A percentile compares a stretch with the other conserved stretches of the same genome.
Evolutionary conservation across 2,888 invertebrate genomes (phyloP).

Genomic region (Parnassius orleans): DNA sequence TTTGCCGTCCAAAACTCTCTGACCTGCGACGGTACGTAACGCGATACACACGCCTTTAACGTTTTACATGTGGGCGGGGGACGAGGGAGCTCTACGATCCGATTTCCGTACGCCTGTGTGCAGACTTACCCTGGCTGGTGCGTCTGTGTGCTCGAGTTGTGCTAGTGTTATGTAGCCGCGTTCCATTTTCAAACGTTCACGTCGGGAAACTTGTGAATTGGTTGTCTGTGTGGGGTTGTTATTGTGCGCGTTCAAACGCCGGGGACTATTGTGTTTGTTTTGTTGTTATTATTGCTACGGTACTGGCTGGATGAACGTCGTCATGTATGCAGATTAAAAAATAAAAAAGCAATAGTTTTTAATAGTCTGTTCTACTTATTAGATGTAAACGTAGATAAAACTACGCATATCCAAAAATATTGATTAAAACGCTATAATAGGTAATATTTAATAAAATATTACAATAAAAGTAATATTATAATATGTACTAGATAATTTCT

Average conservation of each 20-base stretch:
- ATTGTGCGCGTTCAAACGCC: constrained; percentile 56
- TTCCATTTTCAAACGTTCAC: constrained; percentile 62
- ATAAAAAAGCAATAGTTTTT: constrained; percentile 21
- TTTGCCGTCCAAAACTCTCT: constrained; percentile 37
- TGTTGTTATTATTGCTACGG: constrained; percentile 66
- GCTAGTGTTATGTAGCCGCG: constrained; percentile 57
- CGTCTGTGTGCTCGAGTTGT: constrained; percentile 50
- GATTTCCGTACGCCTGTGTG: constrained; percentile 47
- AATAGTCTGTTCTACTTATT: not conserved
- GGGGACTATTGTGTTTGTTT: constrained; percentile 67
- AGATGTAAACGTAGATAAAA: not conserved
- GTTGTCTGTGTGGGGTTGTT: constrained; percentile 61
- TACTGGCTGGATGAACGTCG: constrained; percentile 43
- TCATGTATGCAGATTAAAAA: constrained; percentile 34
- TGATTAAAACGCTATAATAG: not conserved
- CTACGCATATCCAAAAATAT: not conserved
- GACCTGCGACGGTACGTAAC: constrained; percentile 46
- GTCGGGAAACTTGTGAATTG: constrained; percentile 72
- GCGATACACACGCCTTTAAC: constrained; percentile 28
- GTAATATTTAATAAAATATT: not conserved
- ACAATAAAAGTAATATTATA: not conserved
- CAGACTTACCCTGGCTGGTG: constrained; percentile 60
- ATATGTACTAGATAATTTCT: not conserved
- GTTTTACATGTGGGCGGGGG: constrained; percentile 35
- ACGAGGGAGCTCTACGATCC: constrained; percentile 46